Evolutionary conservation across 2,113 vertebrate genomes (phyloP), one percentile per base, ranked within the genome.

Genomic region (Notothenia coriiceps): DNA sequence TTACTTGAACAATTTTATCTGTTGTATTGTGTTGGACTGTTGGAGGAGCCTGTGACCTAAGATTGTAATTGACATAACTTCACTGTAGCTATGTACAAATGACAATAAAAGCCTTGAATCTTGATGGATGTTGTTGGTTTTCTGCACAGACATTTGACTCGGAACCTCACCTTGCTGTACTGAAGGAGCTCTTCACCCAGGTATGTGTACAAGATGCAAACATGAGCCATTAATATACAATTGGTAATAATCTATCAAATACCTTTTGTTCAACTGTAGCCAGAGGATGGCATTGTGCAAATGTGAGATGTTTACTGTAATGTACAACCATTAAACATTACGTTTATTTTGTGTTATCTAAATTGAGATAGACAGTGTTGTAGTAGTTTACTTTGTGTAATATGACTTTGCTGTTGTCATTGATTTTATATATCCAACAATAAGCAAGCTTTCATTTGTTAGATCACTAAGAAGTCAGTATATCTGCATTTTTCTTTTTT

Each of bases 161-260:
- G 77, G 96, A 96, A 49, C 95, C 98, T 4, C 97, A 99, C 85
- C 97, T 97, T 84, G 90, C 96, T 50, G 89, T 99, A 78, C 91
- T 99, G 43, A 99, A 99, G 91, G 98, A 99, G 76, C 93, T 99
- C n/a, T 97, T 99, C 90, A 98, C 94, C 88, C 98, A 99, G 98
- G 98, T 99, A 80, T 80, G 87, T 90, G 12, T n/a, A 43, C 15
- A 6, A 40, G 35, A 57, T 33, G 13, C 54, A 47, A 0, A 14
- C n/a, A 10, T 71, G 7, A 52, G 49, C 61, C 6, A 29, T 7
- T 10, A 29, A 1, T 2, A 68, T 9, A 6, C 15, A 2, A 66
- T 29, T 50, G 5, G 11, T 47, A 5, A 14, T 60, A 22, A n/a
- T 18, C 1, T 7, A 8, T 15, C 3, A 20, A 72, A 40, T 5